Conservation (phyloP, 2,797 vertebrate genomes). For the Arremon brunneinucha region DNA sequence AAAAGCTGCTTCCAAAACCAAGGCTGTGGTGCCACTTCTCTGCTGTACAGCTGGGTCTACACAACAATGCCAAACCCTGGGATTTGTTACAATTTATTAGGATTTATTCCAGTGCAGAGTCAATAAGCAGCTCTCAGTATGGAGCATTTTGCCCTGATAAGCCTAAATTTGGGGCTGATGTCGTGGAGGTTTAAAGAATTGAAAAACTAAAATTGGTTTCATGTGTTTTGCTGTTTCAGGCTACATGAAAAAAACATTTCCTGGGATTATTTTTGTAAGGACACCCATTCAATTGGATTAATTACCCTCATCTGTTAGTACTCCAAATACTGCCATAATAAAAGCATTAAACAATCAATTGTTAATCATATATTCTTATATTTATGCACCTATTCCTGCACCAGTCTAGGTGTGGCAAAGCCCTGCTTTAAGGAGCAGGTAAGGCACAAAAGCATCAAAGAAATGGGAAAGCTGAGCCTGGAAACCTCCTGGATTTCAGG, state of each 20-base stretch:
- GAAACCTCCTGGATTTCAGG: neutral
- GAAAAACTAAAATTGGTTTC: neutral
- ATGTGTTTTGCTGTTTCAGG: neutral
- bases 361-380: neutral
- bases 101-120: neutral
- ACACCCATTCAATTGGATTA: neutral
- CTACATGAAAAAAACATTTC: neutral
- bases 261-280: neutral
- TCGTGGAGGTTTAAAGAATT: neutral
- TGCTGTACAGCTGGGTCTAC: rapidly evolving
- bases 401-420: neutral
- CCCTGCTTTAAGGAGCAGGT: neutral
- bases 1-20: neutral
- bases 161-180: neutral
- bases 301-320: neutral
- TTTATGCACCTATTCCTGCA: neutral
- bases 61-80: neutral
- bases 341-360: neutral
- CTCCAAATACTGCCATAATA: neutral
- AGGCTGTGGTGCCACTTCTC: neutral
- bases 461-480: neutral
- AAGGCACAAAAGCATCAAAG: neutral
- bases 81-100: neutral
- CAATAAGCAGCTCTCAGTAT: neutral
- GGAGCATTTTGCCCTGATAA: neutral